Evolutionary conservation across 2,888 invertebrate genomes (phyloP).

Genomic region (Phengaris alcon): DNA sequence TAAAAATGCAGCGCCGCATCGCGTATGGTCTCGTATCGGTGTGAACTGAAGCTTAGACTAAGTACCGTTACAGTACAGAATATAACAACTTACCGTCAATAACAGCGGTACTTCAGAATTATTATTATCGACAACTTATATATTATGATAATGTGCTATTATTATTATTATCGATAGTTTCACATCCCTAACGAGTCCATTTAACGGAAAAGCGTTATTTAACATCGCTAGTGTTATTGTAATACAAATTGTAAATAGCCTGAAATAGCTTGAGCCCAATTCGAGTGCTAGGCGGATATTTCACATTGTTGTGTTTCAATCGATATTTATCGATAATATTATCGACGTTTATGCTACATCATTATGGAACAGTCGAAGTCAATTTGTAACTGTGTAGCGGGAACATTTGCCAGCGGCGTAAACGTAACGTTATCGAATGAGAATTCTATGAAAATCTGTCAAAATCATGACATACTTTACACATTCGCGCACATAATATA

Average conservation of each 20-base stretch:
- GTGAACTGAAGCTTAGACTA: neutral
- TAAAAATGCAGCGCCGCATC: too few relatives aligned
- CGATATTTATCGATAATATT: constrained; percentile 4
- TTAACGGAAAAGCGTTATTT: constrained; percentile 30
- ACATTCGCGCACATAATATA: too few relatives aligned
- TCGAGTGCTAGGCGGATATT: constrained; percentile 32
- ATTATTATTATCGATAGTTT: constrained; percentile 7
- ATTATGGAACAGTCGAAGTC: neutral
- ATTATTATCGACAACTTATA: neutral
- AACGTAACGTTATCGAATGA: too few relatives aligned
- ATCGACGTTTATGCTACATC: constrained; percentile 13
- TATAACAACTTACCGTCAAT: neutral
- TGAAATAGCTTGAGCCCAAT: constrained; percentile 38
- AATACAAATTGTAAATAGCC: constrained; percentile 41
- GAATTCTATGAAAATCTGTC: too few relatives aligned
- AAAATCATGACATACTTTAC: too few relatives aligned
- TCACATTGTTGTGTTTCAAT: constrained; percentile 21
- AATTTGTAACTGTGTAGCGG: too few relatives aligned
- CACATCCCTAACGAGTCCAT: constrained; percentile 29
- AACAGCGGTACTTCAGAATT: neutral
- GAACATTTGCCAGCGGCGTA: too few relatives aligned
- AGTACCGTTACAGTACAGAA: neutral
- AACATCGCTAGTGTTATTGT: constrained; percentile 39
- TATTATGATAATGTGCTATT: neutral
- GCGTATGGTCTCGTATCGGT: too few relatives aligned